phyloP scores from a whole-genome alignment of 2,797 vertebrate species.

The Melanotaenia parkinsoni region DNA sequence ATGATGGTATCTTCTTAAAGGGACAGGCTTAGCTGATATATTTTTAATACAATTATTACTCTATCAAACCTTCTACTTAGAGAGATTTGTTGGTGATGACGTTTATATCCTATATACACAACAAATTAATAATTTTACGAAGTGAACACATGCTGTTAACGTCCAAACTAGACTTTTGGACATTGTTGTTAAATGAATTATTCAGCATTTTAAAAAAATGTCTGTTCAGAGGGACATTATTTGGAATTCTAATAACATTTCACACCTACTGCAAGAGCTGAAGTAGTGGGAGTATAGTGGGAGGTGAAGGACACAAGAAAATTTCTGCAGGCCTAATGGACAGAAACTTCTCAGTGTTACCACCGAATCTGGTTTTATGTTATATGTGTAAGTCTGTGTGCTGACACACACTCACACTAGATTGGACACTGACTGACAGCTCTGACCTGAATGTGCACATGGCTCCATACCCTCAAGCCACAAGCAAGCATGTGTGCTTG shows the following conservation, averaged over 20 bases:
- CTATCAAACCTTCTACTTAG: neutral
- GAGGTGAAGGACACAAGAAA: conserved; percentile 10
- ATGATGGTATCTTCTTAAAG: neutral
- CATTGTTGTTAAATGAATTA: neutral
- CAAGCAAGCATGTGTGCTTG: conserved; percentile 32
- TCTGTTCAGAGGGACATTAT: neutral
- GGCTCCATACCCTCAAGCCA: conserved; percentile 66
- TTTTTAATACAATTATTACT: too few relatives aligned
- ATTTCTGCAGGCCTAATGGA: conserved; percentile 27
- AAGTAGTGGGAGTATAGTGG: conserved; percentile 1
- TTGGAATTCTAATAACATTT: neutral
- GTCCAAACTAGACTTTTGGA: neutral
- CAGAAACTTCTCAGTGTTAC: conserved; percentile 23
- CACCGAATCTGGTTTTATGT: conserved; percentile 41
- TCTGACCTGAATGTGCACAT: conserved; percentile 80
- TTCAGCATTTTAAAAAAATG: neutral
- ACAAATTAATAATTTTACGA: neutral
- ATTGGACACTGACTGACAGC: conserved; percentile 79
- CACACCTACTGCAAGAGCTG: neutral
- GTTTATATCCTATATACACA: neutral
- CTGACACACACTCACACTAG: conserved; percentile 27
- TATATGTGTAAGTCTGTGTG: conserved; percentile 25
- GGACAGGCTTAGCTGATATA: neutral
- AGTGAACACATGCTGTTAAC: neutral
- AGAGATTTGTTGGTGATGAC: neutral